Percentiles rank a stretch among this genome's conserved stretches.
These are phyloP conservation scores for Phallusia fumigata DNA, from an alignment of 23 tunicate genomes.

Conservation along the genomic window DNA sequence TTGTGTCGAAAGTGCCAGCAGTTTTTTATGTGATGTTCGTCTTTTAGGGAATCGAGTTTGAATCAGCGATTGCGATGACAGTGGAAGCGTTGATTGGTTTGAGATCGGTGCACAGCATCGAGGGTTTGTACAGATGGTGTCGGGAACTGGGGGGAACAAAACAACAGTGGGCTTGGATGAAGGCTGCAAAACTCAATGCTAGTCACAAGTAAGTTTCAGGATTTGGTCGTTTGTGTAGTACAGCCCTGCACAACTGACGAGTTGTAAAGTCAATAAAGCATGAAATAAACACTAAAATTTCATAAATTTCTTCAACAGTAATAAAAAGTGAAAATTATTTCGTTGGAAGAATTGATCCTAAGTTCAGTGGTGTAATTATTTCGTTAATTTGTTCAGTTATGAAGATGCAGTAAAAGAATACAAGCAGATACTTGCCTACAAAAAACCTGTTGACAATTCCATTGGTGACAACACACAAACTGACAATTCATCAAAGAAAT, in stretches of 20 bases:
- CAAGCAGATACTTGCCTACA: conserved; percentile 29
- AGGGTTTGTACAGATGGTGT: conserved; percentile 81
- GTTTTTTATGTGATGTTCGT: background rate
- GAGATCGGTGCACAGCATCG: conserved; percentile 59
- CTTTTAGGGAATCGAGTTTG: conserved; percentile 81
- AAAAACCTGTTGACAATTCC: conserved; percentile 34
- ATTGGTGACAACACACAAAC: conserved; percentile 12
- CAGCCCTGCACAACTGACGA: too few relatives aligned
- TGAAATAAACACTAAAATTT: too few relatives aligned
- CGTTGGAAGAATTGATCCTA: too few relatives aligned
- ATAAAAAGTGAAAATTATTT: too few relatives aligned
- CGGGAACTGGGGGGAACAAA: conserved; percentile 57
- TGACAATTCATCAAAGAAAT: conserved; percentile 23
- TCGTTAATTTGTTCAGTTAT: conserved; percentile 37
- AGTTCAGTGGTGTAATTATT: too few relatives aligned
- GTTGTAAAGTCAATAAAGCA: too few relatives aligned
- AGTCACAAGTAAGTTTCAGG: conserved; percentile 17
- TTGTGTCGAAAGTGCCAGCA: too few relatives aligned
- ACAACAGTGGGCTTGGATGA: conserved; percentile 84
- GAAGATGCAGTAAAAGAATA: conserved; percentile 83
- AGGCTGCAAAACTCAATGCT: conserved; percentile 58
- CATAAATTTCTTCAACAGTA: too few relatives aligned
- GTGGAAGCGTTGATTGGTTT: conserved; percentile 65
- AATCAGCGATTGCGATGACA: conserved; percentile 76
- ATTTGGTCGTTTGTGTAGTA: too few relatives aligned